phyloP scores from a whole-genome alignment of 2,888 invertebrate species.

The Anthophora plumipes region DNA sequence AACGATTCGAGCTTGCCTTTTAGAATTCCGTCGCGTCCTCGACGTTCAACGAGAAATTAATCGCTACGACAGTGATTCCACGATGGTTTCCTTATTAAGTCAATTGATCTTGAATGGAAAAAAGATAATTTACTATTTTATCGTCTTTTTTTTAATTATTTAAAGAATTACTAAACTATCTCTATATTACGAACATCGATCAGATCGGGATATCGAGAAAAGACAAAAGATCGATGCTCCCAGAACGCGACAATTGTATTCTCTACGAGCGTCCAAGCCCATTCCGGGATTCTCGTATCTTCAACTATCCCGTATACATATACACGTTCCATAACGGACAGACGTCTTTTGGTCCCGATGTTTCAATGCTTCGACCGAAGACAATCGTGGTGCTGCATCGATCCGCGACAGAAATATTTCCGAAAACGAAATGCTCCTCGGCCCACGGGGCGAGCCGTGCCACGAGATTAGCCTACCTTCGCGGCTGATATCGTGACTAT shows the following conservation, averaged over 20 bases:
- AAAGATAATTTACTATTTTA: not conserved
- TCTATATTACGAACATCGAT: not conserved
- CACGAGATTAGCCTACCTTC: constrained; percentile 63
- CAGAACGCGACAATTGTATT: not conserved
- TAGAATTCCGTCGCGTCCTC: constrained; percentile 7
- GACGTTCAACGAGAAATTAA: constrained; percentile 10
- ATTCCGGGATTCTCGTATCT: constrained; percentile 12
- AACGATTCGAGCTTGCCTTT: constrained; percentile 11
- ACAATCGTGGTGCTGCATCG: constrained; percentile 37
- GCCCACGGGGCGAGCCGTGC: constrained; percentile 18
- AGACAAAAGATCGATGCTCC: not conserved
- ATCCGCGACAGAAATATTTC: constrained; percentile 40
- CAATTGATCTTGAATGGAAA: not conserved
- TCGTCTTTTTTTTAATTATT: not conserved
- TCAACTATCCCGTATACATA: not conserved
- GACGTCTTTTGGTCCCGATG: constrained; percentile 15
- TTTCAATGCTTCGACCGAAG: constrained; percentile 22
- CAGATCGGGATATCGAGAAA: not conserved
- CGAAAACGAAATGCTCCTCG: constrained; percentile 39
- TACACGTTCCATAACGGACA: constrained; percentile 3
- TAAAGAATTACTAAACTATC: not conserved
- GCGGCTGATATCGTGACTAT: constrained; percentile 63
- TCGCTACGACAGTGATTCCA: constrained; percentile 19
- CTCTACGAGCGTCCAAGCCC: constrained; percentile 1
- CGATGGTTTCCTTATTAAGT: not conserved